Evolutionary conservation across 2,888 invertebrate genomes (phyloP).

Genomic region (Zygothrica quintamaculata): DNA sequence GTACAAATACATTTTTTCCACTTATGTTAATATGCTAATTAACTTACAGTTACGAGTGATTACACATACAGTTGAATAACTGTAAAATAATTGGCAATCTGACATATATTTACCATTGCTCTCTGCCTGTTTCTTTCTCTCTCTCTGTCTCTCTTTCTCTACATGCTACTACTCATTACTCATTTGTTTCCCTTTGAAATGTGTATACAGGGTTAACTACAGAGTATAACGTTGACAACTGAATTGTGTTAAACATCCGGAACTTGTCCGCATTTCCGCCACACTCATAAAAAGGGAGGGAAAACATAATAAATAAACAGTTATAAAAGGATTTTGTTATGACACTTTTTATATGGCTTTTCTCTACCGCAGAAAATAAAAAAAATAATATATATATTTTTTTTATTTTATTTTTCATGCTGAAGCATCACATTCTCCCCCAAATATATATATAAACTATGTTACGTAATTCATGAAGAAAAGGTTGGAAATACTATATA

Average conservation of each 20-base stretch:
- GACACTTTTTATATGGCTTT: constrained; percentile 34
- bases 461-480: constrained; percentile 20
- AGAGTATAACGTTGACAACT: constrained; percentile 27
- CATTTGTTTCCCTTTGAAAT: too few species aligned
- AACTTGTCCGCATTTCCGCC: constrained; percentile 30
- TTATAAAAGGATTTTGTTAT: constrained; percentile 30
- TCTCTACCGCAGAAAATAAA: constrained; percentile 21
- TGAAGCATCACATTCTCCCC: constrained; percentile 6
- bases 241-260: constrained; percentile 53
- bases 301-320: constrained; percentile 14
- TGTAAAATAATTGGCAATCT: too few species aligned
- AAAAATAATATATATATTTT: constrained; percentile 14
- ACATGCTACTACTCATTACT: too few species aligned
- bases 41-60: too few species aligned
- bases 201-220: neutral
- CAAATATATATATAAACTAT: constrained; percentile 18
- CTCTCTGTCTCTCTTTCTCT: too few species aligned
- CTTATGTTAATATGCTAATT: too few species aligned
- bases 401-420: neutral
- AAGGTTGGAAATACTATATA: constrained; percentile 1
- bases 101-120: too few species aligned
- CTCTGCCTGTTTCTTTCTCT: too few species aligned
- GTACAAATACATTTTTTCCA: too few species aligned
- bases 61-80: too few species aligned
- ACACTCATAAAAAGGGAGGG: too few species aligned